phyloP scores from a whole-genome alignment of 2,113 vertebrate genomes.

The Ellobius talpinus region DNA sequence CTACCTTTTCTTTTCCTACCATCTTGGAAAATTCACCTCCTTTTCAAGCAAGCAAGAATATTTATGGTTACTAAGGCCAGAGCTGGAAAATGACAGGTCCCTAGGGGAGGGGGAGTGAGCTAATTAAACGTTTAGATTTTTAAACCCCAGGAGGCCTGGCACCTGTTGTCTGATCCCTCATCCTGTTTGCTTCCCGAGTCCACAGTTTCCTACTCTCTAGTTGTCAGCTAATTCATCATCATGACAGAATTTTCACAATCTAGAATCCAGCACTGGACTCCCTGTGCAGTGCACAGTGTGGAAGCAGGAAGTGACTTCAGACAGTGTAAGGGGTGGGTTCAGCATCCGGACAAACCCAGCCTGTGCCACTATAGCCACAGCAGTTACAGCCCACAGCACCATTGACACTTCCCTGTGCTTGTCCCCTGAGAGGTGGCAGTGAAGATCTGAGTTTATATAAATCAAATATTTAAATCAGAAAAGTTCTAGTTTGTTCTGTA shows the following conservation, averaged over 20 bases:
- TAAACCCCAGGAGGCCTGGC: background rate
- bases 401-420: background rate
- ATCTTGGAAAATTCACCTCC: background rate
- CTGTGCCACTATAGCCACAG: background rate
- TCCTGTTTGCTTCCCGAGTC: background rate
- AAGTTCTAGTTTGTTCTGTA: background rate
- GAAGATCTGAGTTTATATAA: slow-evolving; percentile 7
- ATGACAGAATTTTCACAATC: background rate
- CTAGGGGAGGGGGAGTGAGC: background rate
- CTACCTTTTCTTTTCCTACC: background rate
- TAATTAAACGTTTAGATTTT: background rate
- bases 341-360: background rate
- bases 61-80: background rate
- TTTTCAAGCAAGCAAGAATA: background rate
- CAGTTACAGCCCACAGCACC: background rate
- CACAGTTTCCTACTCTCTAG: background rate
- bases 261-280: too few relatives aligned
- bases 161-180: too few relatives aligned
- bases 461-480: background rate
- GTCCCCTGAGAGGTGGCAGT: background rate
- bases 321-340: background rate
- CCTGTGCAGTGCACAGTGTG: too few relatives aligned
- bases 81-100: background rate
- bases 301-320: background rate
- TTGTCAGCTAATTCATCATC: background rate